phyloP scores from a whole-genome alignment of 1,140 invertebrate genomes.

The Trichoplusia ni region DNA sequence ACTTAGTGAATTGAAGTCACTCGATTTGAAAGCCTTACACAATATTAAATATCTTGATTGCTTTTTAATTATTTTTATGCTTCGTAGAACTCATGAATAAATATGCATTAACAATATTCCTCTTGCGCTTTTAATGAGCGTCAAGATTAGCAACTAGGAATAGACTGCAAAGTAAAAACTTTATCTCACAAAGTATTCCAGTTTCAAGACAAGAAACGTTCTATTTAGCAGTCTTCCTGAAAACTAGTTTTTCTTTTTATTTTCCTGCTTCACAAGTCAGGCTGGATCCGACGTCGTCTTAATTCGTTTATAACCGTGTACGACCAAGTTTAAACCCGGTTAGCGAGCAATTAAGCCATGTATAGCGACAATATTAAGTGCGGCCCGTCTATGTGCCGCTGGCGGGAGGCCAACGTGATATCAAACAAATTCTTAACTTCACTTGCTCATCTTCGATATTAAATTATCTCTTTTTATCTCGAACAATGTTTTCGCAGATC shows the following conservation, averaged over 20 bases:
- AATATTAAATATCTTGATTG: no score
- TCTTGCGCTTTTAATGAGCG: no score
- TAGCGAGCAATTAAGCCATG: slow-evolving; percentile 18
- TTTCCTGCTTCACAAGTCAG: slow-evolving; percentile 13
- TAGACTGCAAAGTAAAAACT: no score
- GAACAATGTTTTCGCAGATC: slow-evolving; percentile 16
- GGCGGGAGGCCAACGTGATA: neutral
- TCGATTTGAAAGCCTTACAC: no score
- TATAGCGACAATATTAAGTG: slow-evolving; percentile 21
- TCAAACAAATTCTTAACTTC: slow-evolving; percentile 15
- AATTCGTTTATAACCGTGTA: slow-evolving; percentile 16
- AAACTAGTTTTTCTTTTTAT: slow-evolving; percentile 5
- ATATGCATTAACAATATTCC: no score
- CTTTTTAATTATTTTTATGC: no score
- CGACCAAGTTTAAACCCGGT: slow-evolving; percentile 19
- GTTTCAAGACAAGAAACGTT: neutral
- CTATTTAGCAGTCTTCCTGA: neutral
- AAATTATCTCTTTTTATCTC: slow-evolving; percentile 15
- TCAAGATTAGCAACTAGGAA: no score
- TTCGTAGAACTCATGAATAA: no score
- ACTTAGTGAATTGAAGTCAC: no score
- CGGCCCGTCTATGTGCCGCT: slow-evolving; percentile 9
- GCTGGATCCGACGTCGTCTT: slow-evolving; percentile 9
- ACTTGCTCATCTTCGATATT: slow-evolving; percentile 18
- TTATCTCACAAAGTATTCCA: slow-evolving; percentile 16